Base-by-base conservation (phyloP, 2,797 vertebrate species). In the Pseudomugil gertrudae region DNA sequence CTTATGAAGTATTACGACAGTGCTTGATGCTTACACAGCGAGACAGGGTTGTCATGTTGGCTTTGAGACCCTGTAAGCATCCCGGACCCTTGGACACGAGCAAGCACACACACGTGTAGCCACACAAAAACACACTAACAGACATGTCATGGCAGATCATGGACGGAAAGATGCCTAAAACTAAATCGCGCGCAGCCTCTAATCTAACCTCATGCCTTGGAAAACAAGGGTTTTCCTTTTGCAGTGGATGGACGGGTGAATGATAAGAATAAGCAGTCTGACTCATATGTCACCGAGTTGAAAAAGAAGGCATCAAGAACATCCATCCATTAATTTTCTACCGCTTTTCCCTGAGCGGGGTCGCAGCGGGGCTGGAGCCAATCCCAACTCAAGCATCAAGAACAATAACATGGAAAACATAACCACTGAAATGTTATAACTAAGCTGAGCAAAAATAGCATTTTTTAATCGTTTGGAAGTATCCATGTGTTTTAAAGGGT, bases 11-110 rank as follows among this genome's bases (percentile, higher is more conserved):
- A 47, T 81, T 15, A 57, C 47, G 23, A 63, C 80, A 81, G n/a
- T 69, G 50, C 66, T 67, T 81, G 82, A 80, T 66, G 19, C 48
- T 84, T 81, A 88, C 84, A 78, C 70, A 83, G 74, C 58, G 27
- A 76, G 85, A 86, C 87, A 80, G 53, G 80, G 59, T 86, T 87
- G 89, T 89, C 86, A 87, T 86, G 81, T 90, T 87, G 85, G 81
- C 79, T 87, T 83, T 83, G 80, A 89, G 78, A 87, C 66, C 81
- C 84, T 84, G 81, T 89, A 89, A 84, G 78, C 78, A 52, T 77
- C 79, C 55, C 74, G 78, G 82, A 80, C 79, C 74, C 57, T 59
- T 8, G 66, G 74, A 82, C 77, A 65, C 74, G 66, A 61, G 63
- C 63, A 71, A 43, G 14, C 17, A 36, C 60, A 66, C 47, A 54